Conservation (phyloP, 2,888 invertebrate species). For the Brachypterus glaber region DNA sequence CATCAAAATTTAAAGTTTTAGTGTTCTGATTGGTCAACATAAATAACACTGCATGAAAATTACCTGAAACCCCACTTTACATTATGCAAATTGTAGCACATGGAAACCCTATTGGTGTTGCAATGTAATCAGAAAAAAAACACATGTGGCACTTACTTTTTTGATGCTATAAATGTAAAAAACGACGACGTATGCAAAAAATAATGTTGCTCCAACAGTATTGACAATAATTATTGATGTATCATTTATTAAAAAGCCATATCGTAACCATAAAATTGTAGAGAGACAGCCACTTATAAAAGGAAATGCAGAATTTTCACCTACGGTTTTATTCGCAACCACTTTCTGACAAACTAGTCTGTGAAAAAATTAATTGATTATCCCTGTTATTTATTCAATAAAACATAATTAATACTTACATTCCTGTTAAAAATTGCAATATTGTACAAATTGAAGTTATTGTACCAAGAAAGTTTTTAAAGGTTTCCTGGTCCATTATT, state of each 20-base stretch:
- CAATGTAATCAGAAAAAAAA: no score
- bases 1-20: no score
- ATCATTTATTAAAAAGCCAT: constrained; percentile 67
- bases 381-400: constrained; percentile 3
- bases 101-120: no score
- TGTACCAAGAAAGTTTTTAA: constrained; percentile 42
- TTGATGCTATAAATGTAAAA: constrained; percentile 66
- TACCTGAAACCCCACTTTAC: no score
- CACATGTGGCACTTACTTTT: constrained; percentile 51
- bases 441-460: constrained; percentile 70
- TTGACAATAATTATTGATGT: constrained; percentile 66
- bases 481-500: constrained; percentile 35
- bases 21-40: no score
- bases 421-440: constrained; percentile 75
- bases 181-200: constrained; percentile 58
- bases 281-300: constrained; percentile 70
- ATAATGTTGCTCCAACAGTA: constrained; percentile 59
- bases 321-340: constrained; percentile 62
- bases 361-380: constrained; percentile 31
- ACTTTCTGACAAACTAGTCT: constrained; percentile 72
- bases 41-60: no score
- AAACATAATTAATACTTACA: constrained; percentile 50
- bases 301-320: constrained; percentile 65
- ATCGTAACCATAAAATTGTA: constrained; percentile 71
- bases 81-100: no score